Conservation (phyloP, 2,797 vertebrate species). For the Acestrorhynchus altus region DNA sequence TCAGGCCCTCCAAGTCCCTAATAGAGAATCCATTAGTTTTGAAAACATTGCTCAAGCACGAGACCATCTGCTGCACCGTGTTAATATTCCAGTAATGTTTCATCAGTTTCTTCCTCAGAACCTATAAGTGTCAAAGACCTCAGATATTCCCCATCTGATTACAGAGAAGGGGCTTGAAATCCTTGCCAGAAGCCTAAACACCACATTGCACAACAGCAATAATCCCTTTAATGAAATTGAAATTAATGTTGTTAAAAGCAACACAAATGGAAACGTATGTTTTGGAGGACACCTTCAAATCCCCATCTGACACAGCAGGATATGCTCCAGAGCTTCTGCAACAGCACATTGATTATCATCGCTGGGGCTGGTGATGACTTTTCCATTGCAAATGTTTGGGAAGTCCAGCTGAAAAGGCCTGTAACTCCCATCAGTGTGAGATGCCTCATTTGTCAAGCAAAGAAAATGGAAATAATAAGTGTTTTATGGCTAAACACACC, state of each 20-base stretch:
- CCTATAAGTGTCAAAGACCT: conserved; percentile 24
- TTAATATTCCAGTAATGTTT: conserved; percentile 33
- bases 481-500: background rate
- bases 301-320: background rate
- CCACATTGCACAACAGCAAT: conserved; percentile 30
- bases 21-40: conserved; percentile 46
- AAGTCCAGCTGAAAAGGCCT: background rate
- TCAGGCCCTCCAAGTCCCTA: conserved; percentile 34
- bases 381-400: background rate
- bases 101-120: conserved; percentile 3
- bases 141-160: conserved; percentile 8
- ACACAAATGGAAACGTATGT: conserved; percentile 5
- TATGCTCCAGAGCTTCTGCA: background rate
- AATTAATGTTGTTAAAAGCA: conserved; percentile 46
- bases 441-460: background rate
- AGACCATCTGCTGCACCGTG: conserved; percentile 37
- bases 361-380: background rate
- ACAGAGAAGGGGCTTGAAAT: conserved; percentile 11
- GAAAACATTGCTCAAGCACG: conserved; percentile 31
- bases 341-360: background rate
- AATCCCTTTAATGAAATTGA: conserved; percentile 33
- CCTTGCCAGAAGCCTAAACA: conserved; percentile 23
- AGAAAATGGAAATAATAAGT: background rate
- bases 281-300: conserved; percentile 14
- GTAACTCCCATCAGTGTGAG: background rate